phyloP scores from a whole-genome alignment of 2,797 vertebrate species.

The Cryptoblepharus egeriae region DNA sequence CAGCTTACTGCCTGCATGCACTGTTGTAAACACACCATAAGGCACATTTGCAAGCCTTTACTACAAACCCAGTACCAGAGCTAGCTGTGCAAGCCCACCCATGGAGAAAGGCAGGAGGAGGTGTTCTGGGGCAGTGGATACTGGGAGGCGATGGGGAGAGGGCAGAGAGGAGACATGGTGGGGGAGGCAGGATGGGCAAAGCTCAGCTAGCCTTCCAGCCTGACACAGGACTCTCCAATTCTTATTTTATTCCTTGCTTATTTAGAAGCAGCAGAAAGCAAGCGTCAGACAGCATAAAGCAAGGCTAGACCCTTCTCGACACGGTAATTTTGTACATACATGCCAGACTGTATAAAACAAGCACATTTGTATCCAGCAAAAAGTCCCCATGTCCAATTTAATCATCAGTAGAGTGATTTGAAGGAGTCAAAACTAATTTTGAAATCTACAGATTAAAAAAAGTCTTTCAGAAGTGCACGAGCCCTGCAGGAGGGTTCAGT shows the following conservation, averaged over 20 bases:
- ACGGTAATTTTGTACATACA: neutral
- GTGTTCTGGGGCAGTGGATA: too few relatives aligned
- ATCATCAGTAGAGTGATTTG: conserved; percentile 28
- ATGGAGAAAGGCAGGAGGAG: too few relatives aligned
- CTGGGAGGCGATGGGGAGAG: too few relatives aligned
- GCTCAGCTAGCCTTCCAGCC: too few relatives aligned
- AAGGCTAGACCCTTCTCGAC: conserved; percentile 29
- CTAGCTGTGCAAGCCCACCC: too few relatives aligned
- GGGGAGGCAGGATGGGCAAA: too few relatives aligned
- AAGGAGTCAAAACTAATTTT: conserved; percentile 24
- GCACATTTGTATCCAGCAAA: conserved; percentile 37
- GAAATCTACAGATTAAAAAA: conserved; percentile 4
- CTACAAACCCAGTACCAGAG: too few relatives aligned
- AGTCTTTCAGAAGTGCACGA: conserved; percentile 7
- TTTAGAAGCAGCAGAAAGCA: neutral
- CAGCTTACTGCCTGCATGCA: too few relatives aligned
- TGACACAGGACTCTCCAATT: too few relatives aligned
- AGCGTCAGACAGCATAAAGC: conserved; percentile 4
- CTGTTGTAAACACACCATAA: too few relatives aligned
- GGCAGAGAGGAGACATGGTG: too few relatives aligned
- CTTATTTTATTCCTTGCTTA: neutral
- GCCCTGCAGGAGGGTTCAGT: neutral
- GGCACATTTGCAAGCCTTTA: too few relatives aligned
- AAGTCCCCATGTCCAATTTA: conserved; percentile 22
- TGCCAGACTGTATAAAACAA: conserved; percentile 10